A percentile compares a stretch with the other conserved stretches of the same genome.
phyloP scores from a whole-genome alignment of 2,888 invertebrate genomes.

The Drosophila mimica region DNA sequence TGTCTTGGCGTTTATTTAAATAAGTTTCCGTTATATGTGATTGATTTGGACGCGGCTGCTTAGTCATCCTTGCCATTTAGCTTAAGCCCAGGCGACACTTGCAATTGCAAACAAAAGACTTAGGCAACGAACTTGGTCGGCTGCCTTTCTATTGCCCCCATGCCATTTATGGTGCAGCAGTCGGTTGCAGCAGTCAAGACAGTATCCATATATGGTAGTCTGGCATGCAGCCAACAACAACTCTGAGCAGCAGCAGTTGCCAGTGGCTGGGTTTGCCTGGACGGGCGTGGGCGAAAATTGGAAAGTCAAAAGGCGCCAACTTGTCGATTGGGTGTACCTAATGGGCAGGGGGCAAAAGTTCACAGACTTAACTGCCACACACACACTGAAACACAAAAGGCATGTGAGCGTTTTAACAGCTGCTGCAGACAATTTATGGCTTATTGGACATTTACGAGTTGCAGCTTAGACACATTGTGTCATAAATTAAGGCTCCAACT shows the following conservation, averaged over 20 bases:
- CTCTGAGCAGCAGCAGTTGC: slow-evolving; percentile 9
- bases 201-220: slow-evolving; percentile 38
- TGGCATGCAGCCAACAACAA: slow-evolving; percentile 34
- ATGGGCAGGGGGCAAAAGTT: slow-evolving; percentile 36
- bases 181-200: slow-evolving; percentile 32
- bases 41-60: slow-evolving; percentile 41
- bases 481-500: slow-evolving; percentile 38
- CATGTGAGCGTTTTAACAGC: slow-evolving; percentile 12
- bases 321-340: slow-evolving; percentile 15
- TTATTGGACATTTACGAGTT: slow-evolving; percentile 59
- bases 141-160: slow-evolving; percentile 45
- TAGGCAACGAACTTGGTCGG: slow-evolving; percentile 52
- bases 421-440: slow-evolving; percentile 49
- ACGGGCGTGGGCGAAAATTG: slow-evolving; percentile 71
- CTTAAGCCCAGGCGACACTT: slow-evolving; percentile 43
- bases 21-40: slow-evolving; percentile 57
- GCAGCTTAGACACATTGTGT: slow-evolving; percentile 54
- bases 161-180: slow-evolving; percentile 44
- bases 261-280: slow-evolving; percentile 14
- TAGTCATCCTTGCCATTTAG: slow-evolving; percentile 45
- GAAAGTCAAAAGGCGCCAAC: slow-evolving; percentile 71
- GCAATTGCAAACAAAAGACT: slow-evolving; percentile 55
- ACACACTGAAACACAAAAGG: slow-evolving; percentile 1
- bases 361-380: slow-evolving; percentile 17
- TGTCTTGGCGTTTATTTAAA: slow-evolving; percentile 37